Conservation (phyloP, 2,113 vertebrate genomes). For the Falco punctatus region DNA sequence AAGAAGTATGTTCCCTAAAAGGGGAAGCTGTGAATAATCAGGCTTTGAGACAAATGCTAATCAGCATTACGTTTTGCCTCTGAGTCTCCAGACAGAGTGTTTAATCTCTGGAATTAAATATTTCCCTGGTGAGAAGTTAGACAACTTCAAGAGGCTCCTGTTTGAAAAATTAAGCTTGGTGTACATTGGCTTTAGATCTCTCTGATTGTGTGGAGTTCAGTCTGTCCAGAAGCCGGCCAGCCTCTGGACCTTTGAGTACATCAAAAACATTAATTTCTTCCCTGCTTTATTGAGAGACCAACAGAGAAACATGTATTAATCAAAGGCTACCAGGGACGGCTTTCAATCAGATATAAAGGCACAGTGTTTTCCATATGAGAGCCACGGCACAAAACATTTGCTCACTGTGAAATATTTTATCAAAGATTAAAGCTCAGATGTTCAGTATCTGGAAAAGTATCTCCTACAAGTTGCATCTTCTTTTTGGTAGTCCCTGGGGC, state of each 20-base stretch:
- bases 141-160: background rate
- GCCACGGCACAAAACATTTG: background rate
- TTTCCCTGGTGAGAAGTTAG: conserved; percentile 11
- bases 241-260: background rate
- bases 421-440: background rate
- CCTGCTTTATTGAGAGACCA: background rate
- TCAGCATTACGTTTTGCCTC: background rate
- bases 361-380: background rate
- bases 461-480: background rate
- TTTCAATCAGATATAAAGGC: background rate
- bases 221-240: background rate
- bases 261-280: background rate
- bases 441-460: background rate
- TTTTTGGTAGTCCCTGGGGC: background rate
- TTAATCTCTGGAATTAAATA: conserved; percentile 45
- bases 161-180: background rate
- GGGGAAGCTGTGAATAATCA: conserved; percentile 30
- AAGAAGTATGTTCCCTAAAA: conserved; percentile 5
- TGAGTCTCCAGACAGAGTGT: background rate
- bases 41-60: conserved; percentile 7
- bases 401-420: background rate
- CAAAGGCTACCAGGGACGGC: background rate
- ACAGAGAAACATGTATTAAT: background rate
- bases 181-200: background rate
- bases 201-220: background rate